Evolutionary conservation across 1,140 invertebrate genomes (phyloP).

Genomic region (Drosophila bocqueti): DNA sequence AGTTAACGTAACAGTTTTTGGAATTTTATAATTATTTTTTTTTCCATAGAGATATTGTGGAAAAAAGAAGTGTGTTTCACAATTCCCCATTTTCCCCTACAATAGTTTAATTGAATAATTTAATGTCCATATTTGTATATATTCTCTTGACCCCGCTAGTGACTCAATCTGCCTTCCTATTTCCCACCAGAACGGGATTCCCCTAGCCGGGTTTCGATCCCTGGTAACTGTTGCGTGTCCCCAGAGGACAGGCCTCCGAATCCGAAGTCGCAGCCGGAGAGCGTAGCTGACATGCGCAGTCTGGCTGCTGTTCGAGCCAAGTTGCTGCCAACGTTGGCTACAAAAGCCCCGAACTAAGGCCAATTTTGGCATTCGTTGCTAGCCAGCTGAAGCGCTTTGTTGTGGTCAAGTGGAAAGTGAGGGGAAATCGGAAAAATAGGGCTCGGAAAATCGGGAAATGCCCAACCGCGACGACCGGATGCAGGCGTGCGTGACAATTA

Average conservation of each 20-base stretch:
- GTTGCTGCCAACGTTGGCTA: conserved; percentile 29
- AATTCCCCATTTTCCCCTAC: too few species aligned
- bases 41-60: too few species aligned
- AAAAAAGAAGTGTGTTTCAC: too few species aligned
- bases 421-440: not conserved
- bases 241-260: not conserved
- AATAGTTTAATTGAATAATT: too few species aligned
- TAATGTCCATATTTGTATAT: not conserved
- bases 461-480: conserved; percentile 44
- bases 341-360: conserved; percentile 43
- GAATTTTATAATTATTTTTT: too few species aligned
- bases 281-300: conserved; percentile 58
- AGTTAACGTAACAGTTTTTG: too few species aligned
- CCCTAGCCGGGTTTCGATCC: conserved; percentile 15
- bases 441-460: conserved; percentile 11
- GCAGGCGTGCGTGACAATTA: conserved; percentile 69
- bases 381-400: conserved; percentile 44
- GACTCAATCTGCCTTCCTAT: not conserved
- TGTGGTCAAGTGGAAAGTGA: conserved; percentile 20
- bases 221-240: conserved; percentile 9
- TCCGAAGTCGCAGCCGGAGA: not conserved
- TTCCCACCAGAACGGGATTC: not conserved
- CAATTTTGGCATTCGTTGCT: conserved; percentile 62
- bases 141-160: not conserved
- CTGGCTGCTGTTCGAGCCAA: not conserved